Evolutionary conservation across 2,113 vertebrate genomes (phyloP), one percentile per base, ranked within the genome.

Genomic region (Anhinga anhinga): DNA sequence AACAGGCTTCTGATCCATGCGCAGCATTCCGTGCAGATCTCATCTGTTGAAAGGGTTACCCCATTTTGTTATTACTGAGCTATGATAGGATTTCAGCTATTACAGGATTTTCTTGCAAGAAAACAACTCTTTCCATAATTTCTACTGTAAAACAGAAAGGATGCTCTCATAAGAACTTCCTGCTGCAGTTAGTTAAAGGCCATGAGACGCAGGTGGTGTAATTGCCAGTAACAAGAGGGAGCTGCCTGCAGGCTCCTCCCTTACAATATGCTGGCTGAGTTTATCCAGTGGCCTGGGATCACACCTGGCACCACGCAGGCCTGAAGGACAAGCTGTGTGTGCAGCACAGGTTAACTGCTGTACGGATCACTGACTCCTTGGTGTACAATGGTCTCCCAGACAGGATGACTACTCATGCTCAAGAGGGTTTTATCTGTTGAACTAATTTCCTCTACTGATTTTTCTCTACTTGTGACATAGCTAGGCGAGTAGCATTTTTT

Each of bases 331-430:
- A 80, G 27, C 27, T 11, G 0, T 17, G 47, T 3, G 1, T 34
- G 40, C 36, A 69, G 67, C 44, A 59, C 15, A 38, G 25, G 5
- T 52, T 29, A 74, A 25, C 20, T 21, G 22, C 21, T 53, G 20
- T 16, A 40, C 0, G 0, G 5, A 10, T 11, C 40, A 29, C 47
- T 9, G 38, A 45, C 29, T 21, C 32, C 38, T 70, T 0, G 0
- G 3, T 4, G 6, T 23, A 44, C 23, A 58, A 5, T 0, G 0
- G 17, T 62, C 8, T 32, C 29, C 14, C 1, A 4, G 30, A 67
- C 38, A 78, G 40, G 21, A 89, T 59, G 14, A 58, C 34, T 69
- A 4, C 0, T 3, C 5, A 7, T 12, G 12, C 38, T 59, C 11
- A 44, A 56, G 30, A 10, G 12, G 13, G 18, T 74, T 84, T 93